Percentiles rank a stretch among this genome's conserved stretches.
These are phyloP conservation scores for Drosophila limbata DNA, from an alignment of 2,888 invertebrate genomes.

Conservation along the genomic window DNA sequence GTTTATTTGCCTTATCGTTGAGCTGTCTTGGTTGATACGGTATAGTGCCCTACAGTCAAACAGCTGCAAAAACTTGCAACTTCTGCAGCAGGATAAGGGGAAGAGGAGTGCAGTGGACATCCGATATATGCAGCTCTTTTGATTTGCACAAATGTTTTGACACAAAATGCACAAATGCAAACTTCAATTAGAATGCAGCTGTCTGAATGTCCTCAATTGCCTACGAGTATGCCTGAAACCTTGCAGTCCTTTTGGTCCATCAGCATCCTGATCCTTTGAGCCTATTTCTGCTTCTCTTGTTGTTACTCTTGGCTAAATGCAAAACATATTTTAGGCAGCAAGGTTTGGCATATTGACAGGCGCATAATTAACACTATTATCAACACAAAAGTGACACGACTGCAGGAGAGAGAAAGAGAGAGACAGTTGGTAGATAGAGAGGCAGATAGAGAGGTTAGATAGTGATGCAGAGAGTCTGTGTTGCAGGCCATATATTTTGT, in stretches of 20 bases:
- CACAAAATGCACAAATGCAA: conserved; percentile 63
- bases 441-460: conserved; percentile 5
- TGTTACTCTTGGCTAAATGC: conserved; percentile 24
- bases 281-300: conserved; percentile 13
- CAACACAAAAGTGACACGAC: conserved; percentile 49
- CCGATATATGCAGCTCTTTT: conserved; percentile 39
- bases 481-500: conserved; percentile 40
- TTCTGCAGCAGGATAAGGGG: neutral
- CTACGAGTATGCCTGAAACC: neutral
- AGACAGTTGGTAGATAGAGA: neutral
- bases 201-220: neutral
- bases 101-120: neutral
- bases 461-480: conserved; percentile 9
- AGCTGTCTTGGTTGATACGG: conserved; percentile 9
- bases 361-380: conserved; percentile 80
- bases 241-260: conserved; percentile 26
- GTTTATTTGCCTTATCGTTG: conserved; percentile 50
- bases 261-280: conserved; percentile 24
- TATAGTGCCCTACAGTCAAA: conserved; percentile 51
- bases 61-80: conserved; percentile 63
- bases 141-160: conserved; percentile 70
- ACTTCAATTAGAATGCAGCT: conserved; percentile 73
- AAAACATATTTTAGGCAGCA: conserved; percentile 70
- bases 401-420: neutral
- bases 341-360: conserved; percentile 77